Percentiles rank a stretch among this genome's conserved stretches.
Conservation (phyloP, 2,113 vertebrate species). For the Rattus rattus region DNA sequence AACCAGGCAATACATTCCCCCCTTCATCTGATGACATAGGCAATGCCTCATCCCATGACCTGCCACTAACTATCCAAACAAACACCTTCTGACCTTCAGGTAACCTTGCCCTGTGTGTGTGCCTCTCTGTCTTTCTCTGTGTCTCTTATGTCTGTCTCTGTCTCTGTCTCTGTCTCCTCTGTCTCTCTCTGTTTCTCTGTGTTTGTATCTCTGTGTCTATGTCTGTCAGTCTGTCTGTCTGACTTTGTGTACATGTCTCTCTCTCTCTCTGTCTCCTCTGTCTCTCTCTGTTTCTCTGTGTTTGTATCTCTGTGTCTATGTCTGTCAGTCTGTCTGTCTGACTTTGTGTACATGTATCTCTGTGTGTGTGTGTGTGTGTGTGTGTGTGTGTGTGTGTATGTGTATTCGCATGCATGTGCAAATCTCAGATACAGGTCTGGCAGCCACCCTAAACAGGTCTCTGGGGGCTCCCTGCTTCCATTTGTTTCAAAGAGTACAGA, state of each 20-base stretch:
- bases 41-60: not conserved
- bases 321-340: no score
- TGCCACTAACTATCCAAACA: not conserved
- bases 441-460: not conserved
- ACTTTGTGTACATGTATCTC: not conserved
- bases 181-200: not conserved
- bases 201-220: not conserved
- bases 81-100: slow-evolving; percentile 18
- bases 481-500: not conserved
- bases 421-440: not conserved
- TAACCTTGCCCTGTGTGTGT: not conserved
- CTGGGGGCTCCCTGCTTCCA: not conserved
- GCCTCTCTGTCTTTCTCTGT: not conserved
- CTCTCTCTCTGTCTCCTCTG: not conserved
- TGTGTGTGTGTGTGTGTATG: not conserved
- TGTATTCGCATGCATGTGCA: not conserved
- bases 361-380: no score
- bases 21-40: not conserved
- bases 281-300: not conserved
- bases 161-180: not conserved
- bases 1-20: not conserved
- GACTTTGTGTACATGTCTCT: not conserved
- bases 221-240: not conserved
- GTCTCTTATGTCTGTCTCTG: not conserved
- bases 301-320: not conserved